Evolutionary conservation across 2,113 vertebrate genomes (phyloP).

Genomic region (Cacatua alba): DNA sequence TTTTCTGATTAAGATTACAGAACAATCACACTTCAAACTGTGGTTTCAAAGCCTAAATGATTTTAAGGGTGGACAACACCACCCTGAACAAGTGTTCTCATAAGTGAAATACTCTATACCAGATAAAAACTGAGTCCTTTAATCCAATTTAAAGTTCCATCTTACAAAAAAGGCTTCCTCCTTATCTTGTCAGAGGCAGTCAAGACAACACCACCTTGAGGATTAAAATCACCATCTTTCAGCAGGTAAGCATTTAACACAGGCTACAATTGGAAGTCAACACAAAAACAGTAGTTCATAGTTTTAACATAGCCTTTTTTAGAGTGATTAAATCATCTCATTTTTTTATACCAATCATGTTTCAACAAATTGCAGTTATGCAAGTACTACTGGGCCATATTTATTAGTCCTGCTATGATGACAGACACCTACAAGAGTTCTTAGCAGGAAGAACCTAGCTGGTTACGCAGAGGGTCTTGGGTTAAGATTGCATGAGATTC

Average conservation of each 20-base stretch:
- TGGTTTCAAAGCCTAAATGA: background rate
- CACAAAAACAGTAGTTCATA: background rate
- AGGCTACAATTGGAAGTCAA: background rate
- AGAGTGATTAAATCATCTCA: background rate
- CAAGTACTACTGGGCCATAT: background rate
- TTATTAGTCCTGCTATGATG: background rate
- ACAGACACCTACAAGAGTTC: background rate
- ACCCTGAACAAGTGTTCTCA: background rate
- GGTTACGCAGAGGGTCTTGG: background rate
- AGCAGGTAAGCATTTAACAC: background rate
- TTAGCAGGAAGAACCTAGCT: background rate
- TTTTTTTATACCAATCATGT: background rate
- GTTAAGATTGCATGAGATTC: background rate
- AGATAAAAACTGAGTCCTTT: background rate
- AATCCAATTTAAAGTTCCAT: background rate
- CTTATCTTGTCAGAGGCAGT: background rate
- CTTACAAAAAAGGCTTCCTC: background rate
- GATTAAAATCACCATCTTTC: background rate
- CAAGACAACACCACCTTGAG: background rate
- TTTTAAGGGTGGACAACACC: background rate
- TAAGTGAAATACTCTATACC: background rate
- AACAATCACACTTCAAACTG: background rate
- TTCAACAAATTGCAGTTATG: background rate
- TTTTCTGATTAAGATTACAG: background rate
- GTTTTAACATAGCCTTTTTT: background rate